These are phyloP conservation scores for Tinea semifulvella DNA, from an alignment of 2,888 invertebrate genomes.

Conservation along the genomic window DNA sequence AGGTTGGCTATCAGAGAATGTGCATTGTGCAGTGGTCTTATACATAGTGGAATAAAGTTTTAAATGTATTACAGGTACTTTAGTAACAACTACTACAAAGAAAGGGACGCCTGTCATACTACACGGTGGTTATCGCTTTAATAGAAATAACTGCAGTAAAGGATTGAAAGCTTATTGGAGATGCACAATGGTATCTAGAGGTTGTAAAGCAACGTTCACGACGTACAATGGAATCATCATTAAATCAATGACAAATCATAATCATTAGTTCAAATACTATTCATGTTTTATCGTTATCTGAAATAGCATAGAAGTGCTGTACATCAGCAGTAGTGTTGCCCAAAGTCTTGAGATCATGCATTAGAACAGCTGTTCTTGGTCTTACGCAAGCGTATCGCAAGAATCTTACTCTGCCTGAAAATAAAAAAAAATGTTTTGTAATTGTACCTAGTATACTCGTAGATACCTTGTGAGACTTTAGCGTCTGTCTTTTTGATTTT, in stretches of 20 bases:
- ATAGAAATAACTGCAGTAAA: constrained; percentile 15
- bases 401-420: no score
- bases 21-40: no score
- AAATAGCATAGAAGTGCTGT: no score
- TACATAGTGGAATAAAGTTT: no score
- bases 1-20: no score
- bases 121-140: neutral
- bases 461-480: no score
- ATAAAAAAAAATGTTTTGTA: no score
- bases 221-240: constrained; percentile 21
- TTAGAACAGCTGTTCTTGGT: neutral
- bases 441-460: no score
- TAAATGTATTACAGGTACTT: neutral
- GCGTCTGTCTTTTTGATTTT: no score
- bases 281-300: neutral
- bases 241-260: constrained; percentile 19
- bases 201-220: constrained; percentile 27
- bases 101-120: neutral
- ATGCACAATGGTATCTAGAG: constrained; percentile 19
- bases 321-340: neutral
- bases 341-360: neutral
- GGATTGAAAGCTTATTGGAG: constrained; percentile 19
- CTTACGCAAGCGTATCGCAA: no score
- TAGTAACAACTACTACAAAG: neutral
- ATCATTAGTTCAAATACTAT: constrained; percentile 17